Percentiles rank a stretch among this genome's conserved stretches.
Evolutionary conservation across 2,888 invertebrate species (phyloP).

Genomic region (Dynastes grantii): DNA sequence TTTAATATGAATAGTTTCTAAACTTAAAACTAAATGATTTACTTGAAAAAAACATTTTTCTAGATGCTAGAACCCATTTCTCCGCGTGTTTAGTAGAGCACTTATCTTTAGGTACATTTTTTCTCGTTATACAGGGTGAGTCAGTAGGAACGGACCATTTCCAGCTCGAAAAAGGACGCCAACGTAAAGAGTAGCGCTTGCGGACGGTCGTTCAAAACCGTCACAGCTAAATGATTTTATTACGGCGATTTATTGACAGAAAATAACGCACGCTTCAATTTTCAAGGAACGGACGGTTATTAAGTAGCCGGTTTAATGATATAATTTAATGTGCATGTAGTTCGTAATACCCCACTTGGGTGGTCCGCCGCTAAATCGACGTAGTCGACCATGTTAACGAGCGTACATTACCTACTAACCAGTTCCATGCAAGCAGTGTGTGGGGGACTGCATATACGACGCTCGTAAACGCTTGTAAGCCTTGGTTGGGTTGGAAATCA

Average conservation of each 20-base stretch:
- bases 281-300: constrained; percentile 39
- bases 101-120: too few relatives aligned
- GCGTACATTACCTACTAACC: constrained; percentile 8
- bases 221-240: constrained; percentile 38
- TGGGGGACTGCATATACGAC: not conserved
- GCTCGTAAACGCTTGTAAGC: constrained; percentile 12
- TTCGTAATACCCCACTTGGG: constrained; percentile 66
- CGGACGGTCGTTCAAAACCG: constrained; percentile 24
- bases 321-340: constrained; percentile 67
- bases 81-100: too few relatives aligned
- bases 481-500: constrained; percentile 2
- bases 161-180: too few relatives aligned
- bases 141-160: too few relatives aligned
- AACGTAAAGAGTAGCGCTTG: too few relatives aligned
- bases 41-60: too few relatives aligned
- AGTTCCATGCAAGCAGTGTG: not conserved
- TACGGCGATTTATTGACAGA: constrained; percentile 24
- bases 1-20: too few relatives aligned
- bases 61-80: too few relatives aligned
- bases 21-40: too few relatives aligned
- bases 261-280: constrained; percentile 43
- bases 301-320: constrained; percentile 63
- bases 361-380: constrained; percentile 66
- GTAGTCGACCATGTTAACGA: constrained; percentile 58
- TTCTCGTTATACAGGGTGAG: too few relatives aligned